Conservation (phyloP, 2,113 vertebrate genomes). For the Gorsachius goisagi region DNA sequence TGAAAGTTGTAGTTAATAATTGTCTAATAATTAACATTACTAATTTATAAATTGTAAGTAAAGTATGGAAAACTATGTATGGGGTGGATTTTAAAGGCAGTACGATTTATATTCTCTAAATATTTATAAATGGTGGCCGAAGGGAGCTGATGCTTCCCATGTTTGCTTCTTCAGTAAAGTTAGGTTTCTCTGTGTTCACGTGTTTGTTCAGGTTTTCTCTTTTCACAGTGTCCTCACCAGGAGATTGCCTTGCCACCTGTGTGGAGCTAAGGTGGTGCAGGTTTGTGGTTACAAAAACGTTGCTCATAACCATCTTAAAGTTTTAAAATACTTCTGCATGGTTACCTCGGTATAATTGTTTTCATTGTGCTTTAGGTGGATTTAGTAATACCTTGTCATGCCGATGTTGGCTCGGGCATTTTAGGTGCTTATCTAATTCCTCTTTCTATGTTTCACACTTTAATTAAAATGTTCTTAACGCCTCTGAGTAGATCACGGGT, state of each 20-base stretch:
- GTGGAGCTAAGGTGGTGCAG: neutral
- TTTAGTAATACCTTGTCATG: neutral
- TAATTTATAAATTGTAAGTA: neutral
- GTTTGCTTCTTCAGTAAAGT: neutral
- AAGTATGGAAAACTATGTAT: neutral
- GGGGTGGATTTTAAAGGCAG: neutral
- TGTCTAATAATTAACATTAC: neutral
- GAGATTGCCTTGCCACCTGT: neutral
- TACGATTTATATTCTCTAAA: neutral
- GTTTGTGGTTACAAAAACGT: neutral
- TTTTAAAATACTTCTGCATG: neutral
- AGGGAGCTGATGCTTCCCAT: neutral
- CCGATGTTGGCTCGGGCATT: neutral
- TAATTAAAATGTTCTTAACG: neutral
- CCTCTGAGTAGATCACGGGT: neutral
- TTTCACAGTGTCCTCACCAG: neutral
- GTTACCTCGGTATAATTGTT: neutral
- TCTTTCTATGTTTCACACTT: neutral
- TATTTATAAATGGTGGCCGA: neutral
- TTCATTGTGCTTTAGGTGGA: neutral
- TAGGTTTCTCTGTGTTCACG: neutral
- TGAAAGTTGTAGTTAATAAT: neutral
- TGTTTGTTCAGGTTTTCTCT: neutral
- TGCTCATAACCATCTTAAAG: neutral
- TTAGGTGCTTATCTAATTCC: neutral